Percentiles rank a stretch among this genome's conserved stretches.
These are phyloP conservation scores for Mormyrus proboscirostris DNA, from an alignment of 2,797 vertebrate species.

Conservation along the genomic window DNA sequence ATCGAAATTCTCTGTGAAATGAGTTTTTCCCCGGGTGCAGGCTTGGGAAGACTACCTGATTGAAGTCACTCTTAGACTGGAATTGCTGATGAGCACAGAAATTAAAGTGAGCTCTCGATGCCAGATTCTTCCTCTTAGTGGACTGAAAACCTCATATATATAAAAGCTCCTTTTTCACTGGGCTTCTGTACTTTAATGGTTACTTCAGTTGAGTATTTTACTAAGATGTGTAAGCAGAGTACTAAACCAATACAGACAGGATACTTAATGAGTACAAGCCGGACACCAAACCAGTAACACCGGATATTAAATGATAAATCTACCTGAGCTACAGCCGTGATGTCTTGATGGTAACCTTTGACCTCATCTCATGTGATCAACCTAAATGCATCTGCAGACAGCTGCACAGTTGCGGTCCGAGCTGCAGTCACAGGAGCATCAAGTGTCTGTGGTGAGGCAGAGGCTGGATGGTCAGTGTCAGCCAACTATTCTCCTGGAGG, in stretches of 20 bases:
- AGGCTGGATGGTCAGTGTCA: conserved; percentile 52
- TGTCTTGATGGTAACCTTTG: not conserved
- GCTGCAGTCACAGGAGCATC: conserved; percentile 59
- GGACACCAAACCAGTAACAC: not conserved
- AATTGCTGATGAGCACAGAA: conserved; percentile 2
- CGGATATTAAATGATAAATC: not conserved
- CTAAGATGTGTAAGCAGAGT: not conserved
- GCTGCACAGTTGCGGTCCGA: conserved; percentile 42
- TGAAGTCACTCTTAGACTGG: not conserved
- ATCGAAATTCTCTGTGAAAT: conserved; percentile 13
- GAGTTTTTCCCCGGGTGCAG: not conserved
- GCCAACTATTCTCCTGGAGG: conserved; percentile 54
- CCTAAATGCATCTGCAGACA: conserved; percentile 28
- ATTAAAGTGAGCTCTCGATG: not conserved
- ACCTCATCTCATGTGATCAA: not conserved
- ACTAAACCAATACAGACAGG: not conserved
- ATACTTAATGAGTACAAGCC: not conserved
- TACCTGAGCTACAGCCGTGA: not conserved
- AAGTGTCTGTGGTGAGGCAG: conserved; percentile 59
- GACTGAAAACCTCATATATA: not conserved
- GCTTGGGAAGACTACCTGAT: not conserved
- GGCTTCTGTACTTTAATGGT: not conserved
- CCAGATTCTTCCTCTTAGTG: not conserved
- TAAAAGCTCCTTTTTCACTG: not conserved
- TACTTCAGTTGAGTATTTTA: not conserved